Conservation (phyloP, 2,113 vertebrate genomes). For the Vombatus ursinus region DNA sequence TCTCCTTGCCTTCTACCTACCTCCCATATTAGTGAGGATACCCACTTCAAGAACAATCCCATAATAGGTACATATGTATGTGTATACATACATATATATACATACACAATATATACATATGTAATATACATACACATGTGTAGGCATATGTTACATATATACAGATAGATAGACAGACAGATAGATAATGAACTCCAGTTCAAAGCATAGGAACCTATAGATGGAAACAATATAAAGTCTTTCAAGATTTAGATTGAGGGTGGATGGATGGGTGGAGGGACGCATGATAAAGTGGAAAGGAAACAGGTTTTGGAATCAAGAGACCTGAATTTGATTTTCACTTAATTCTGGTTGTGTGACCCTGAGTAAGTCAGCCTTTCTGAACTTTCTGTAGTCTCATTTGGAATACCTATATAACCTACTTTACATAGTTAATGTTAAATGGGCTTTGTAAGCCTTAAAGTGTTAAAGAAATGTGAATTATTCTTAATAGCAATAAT, state of each 20-base stretch:
- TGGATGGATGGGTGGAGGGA: neutral
- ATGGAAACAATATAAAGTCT: neutral
- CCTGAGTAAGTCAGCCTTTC: neutral
- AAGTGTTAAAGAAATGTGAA: neutral
- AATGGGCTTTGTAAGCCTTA: neutral
- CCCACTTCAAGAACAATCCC: constrained; percentile 58
- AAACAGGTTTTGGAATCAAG: neutral
- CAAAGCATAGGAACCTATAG: neutral
- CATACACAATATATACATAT: constrained; percentile 35
- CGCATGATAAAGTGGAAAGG: neutral
- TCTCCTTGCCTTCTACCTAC: constrained; percentile 30
- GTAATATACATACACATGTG: neutral
- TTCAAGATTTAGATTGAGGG: neutral
- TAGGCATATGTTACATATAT: constrained; percentile 46
- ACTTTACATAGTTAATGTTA: neutral
- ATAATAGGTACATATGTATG: constrained; percentile 23
- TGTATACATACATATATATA: constrained; percentile 30
- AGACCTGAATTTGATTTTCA: neutral
- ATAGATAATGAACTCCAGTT: neutral
- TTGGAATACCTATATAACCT: neutral
- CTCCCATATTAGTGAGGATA: neutral
- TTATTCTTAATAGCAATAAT: neutral
- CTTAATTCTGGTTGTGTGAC: neutral
- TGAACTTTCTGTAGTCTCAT: neutral
- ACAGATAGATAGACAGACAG: neutral